A percentile compares a stretch with the other conserved stretches of the same genome.
These are phyloP conservation scores for Anableps anableps DNA, from an alignment of 2,797 vertebrate species.

Conservation along the genomic window DNA sequence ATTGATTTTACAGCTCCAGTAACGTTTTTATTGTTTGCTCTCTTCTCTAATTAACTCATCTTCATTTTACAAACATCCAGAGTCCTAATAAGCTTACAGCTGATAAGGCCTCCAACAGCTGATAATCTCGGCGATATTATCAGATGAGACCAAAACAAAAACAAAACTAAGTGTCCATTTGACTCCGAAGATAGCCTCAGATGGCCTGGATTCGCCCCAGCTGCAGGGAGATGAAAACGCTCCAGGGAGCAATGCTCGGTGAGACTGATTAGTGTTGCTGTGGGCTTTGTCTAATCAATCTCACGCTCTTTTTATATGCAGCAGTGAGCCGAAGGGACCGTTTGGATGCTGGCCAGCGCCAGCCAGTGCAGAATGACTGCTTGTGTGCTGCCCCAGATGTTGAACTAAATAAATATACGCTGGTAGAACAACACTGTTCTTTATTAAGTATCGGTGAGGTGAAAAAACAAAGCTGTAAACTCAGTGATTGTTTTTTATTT, in stretches of 20 bases:
- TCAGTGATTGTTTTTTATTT: no score
- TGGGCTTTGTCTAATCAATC: conserved; percentile 9
- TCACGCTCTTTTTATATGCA: not conserved
- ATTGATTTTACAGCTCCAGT: not conserved
- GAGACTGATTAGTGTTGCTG: conserved; percentile 14
- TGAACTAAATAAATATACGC: not conserved
- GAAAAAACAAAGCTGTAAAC: not conserved
- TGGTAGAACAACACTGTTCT: not conserved
- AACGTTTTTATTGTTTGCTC: not conserved
- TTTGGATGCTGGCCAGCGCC: not conserved
- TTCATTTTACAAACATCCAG: not conserved
- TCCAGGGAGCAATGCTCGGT: not conserved
- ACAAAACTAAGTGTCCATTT: no score
- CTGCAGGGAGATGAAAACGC: not conserved
- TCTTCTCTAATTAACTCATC: not conserved
- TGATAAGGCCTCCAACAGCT: not conserved
- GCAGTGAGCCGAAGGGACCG: not conserved
- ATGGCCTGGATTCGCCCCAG: no score
- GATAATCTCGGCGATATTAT: not conserved
- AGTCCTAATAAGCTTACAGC: not conserved
- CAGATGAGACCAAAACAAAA: not conserved
- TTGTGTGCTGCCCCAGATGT: not conserved
- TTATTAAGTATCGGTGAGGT: not conserved
- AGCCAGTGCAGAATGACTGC: not conserved
- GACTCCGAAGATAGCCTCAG: not conserved